Conservation (phyloP, 2,797 vertebrate species). For the Lagorchestes hirsutus region DNA sequence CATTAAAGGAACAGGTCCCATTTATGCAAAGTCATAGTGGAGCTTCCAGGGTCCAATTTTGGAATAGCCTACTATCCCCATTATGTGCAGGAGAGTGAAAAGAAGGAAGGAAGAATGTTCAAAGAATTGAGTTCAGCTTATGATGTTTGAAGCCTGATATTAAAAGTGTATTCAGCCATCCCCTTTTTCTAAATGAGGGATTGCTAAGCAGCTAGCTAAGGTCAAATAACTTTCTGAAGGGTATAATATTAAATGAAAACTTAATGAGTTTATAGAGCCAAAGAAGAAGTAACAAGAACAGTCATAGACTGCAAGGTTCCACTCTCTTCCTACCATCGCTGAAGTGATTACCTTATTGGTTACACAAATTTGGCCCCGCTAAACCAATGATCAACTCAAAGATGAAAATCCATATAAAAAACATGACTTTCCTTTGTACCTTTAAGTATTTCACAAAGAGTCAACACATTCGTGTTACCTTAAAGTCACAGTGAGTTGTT, state of each 20-base stretch:
- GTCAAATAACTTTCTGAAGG: constrained; percentile 11
- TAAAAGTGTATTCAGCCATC: not conserved
- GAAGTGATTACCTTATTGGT: constrained; percentile 55
- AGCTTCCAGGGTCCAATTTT: not conserved
- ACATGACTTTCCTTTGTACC: not conserved
- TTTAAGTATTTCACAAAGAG: not conserved
- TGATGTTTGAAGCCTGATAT: not conserved
- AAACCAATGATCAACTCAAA: not conserved
- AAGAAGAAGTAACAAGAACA: not conserved
- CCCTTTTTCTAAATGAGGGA: not conserved
- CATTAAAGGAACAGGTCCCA: not conserved
- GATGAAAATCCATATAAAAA: constrained; percentile 33
- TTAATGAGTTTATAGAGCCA: not conserved
- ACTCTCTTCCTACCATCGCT: constrained; percentile 12
- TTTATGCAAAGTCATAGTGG: not conserved
- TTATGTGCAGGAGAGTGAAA: not conserved
- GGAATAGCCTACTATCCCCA: not conserved
- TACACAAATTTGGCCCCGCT: constrained; percentile 6
- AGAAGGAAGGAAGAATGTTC: not conserved
- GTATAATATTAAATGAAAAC: not conserved
- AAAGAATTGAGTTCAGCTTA: not conserved
- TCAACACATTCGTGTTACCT: no score
- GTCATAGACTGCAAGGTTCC: not conserved
- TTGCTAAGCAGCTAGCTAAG: not conserved
- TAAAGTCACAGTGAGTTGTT: not conserved